phyloP scores from a whole-genome alignment of 2,888 invertebrate genomes.

The Callimorpha dominula region DNA sequence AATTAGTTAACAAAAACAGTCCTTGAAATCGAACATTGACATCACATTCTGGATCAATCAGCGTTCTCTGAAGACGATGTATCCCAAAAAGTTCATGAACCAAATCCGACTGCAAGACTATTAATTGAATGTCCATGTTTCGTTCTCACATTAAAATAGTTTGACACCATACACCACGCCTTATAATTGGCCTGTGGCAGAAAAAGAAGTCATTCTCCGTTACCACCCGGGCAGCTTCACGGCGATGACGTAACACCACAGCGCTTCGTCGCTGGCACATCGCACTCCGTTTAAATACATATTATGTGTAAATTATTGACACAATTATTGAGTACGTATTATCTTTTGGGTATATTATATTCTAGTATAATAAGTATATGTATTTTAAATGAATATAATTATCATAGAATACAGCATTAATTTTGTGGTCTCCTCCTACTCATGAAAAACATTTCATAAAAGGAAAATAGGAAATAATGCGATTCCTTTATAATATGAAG shows the following conservation, averaged over 20 bases:
- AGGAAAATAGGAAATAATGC: background rate
- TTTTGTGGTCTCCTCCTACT: background rate
- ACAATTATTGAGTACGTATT: background rate
- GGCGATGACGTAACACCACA: background rate
- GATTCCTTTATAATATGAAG: background rate
- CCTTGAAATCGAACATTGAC: background rate
- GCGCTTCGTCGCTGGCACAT: background rate
- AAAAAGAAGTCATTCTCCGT: background rate
- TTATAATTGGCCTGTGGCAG: background rate
- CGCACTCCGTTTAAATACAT: background rate
- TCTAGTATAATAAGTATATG: too few species aligned
- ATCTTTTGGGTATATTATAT: background rate
- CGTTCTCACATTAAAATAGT: background rate
- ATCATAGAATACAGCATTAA: background rate
- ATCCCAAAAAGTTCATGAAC: background rate
- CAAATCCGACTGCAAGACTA: background rate
- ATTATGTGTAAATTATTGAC: background rate
- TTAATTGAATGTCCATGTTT: background rate
- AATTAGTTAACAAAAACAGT: background rate
- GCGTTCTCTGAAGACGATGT: background rate
- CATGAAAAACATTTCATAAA: background rate
- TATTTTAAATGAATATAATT: background rate
- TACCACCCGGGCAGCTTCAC: background rate
- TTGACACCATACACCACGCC: background rate
- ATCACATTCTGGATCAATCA: background rate